Evolutionary conservation across 2,113 vertebrate species (phyloP).

Genomic region (Cyrtonyx montezumae): DNA sequence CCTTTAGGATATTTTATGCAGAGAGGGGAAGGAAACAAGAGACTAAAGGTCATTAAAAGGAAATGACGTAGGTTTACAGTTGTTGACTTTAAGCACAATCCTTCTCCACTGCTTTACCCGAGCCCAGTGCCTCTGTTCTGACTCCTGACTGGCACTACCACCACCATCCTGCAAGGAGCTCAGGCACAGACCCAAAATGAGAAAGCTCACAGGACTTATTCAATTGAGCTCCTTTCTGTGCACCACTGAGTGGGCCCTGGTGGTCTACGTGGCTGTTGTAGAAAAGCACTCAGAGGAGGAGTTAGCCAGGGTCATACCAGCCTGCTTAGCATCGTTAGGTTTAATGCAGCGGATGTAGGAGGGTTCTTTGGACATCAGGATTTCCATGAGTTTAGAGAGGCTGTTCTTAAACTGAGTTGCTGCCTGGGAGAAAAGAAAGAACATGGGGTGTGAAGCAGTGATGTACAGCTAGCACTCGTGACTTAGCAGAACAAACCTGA

Average conservation of each 20-base stretch:
- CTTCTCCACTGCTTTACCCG: background rate
- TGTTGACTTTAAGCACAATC: background rate
- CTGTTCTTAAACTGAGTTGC: slow-evolving; percentile 98
- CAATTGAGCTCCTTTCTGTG: background rate
- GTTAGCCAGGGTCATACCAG: slow-evolving; percentile 77
- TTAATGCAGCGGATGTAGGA: slow-evolving; percentile 98
- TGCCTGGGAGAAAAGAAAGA: slow-evolving; percentile 78
- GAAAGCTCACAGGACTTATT: background rate
- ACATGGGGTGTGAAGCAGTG: background rate
- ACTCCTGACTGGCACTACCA: background rate
- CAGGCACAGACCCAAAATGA: background rate
- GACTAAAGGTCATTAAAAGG: background rate
- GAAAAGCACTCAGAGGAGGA: background rate
- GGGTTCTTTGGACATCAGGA: slow-evolving; percentile 97
- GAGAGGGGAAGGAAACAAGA: background rate
- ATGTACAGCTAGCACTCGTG: background rate
- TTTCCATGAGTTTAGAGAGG: slow-evolving; percentile 95
- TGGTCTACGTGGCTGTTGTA: background rate
- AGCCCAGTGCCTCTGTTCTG: background rate
- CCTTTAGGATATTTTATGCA: background rate
- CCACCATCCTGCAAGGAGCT: background rate
- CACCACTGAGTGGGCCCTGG: background rate
- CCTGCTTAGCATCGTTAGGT: slow-evolving; percentile 95
- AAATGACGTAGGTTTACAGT: background rate
- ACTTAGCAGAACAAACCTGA: background rate